Evolutionary conservation across 2,113 vertebrate genomes (phyloP).

Genomic region (Pygathrix nemaeus): DNA sequence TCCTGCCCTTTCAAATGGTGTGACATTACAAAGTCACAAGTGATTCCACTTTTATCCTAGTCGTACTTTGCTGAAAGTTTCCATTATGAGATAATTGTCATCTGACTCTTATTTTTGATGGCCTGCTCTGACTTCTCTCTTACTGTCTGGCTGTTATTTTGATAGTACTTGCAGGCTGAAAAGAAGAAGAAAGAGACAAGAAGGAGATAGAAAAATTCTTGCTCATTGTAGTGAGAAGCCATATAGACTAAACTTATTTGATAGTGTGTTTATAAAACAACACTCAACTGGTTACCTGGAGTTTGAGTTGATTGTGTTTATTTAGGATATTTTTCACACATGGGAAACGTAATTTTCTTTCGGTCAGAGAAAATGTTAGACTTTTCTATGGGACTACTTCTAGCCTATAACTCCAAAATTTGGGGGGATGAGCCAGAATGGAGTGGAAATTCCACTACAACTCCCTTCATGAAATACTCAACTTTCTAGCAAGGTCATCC

Average conservation of each 20-base stretch:
- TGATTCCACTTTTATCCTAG: neutral
- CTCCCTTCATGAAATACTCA: neutral
- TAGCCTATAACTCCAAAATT: neutral
- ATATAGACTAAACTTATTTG: neutral
- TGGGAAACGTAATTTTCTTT: neutral
- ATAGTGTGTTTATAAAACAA: conserved; percentile 56
- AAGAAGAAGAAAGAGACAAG: neutral
- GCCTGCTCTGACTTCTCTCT: conserved; percentile 38
- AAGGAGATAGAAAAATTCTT: neutral
- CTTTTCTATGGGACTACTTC: neutral
- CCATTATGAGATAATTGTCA: neutral
- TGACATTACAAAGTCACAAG: conserved; percentile 46
- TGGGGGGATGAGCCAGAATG: neutral
- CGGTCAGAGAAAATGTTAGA: neutral
- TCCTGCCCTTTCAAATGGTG: conserved; percentile 42
- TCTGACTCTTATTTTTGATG: conserved; percentile 33
- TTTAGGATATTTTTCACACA: neutral
- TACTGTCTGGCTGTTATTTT: neutral
- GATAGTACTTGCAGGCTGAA: conserved; percentile 17
- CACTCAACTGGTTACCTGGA: neutral
- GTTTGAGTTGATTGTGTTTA: neutral
- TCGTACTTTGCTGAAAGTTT: neutral
- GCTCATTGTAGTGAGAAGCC: conserved; percentile 31
- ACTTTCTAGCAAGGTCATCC: neutral
- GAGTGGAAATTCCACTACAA: neutral